Evolutionary conservation across 2,113 vertebrate genomes (phyloP).

Genomic region (Pedionomus torquatus): DNA sequence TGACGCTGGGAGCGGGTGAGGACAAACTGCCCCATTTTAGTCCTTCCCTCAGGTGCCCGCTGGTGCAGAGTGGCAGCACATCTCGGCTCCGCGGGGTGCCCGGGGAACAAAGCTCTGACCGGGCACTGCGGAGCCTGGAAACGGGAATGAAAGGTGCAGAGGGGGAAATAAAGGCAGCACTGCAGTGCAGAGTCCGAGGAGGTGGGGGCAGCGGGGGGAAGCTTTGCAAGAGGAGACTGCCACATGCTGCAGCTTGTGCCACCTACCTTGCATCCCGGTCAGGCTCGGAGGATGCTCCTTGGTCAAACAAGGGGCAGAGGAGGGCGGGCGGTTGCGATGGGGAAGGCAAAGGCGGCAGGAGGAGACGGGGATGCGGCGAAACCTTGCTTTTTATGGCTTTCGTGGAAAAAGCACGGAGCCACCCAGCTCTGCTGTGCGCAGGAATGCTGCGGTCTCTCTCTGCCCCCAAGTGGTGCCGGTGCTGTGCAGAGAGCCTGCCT

Average conservation of each 20-base stretch:
- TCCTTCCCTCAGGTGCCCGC: not conserved
- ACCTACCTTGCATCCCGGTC: rapidly evolving
- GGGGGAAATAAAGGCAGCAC: not conserved
- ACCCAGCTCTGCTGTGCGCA: not conserved
- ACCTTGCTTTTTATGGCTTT: not conserved
- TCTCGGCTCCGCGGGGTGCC: not conserved
- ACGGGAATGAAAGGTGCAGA: not conserved
- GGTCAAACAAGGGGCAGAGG: not conserved
- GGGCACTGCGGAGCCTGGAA: not conserved
- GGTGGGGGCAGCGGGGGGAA: not conserved
- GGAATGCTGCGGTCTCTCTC: conserved; percentile 4
- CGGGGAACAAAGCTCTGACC: not conserved
- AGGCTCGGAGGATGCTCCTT: not conserved
- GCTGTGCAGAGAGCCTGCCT: not conserved
- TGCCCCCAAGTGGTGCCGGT: conserved; percentile 51
- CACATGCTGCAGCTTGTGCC: not conserved
- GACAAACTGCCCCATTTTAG: not conserved
- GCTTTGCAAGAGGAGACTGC: not conserved
- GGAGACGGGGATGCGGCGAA: not conserved
- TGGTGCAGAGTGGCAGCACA: not conserved
- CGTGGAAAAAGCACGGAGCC: not conserved
- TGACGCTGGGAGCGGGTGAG: rapidly evolving
- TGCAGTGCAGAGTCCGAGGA: conserved; percentile 36
- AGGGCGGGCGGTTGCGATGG: not conserved
- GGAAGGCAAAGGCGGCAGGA: not conserved